Base-by-base conservation (phyloP, 30 jellyfish, hydroid and myxozoan species). In the Chrysaora quinquecirrha region DNA sequence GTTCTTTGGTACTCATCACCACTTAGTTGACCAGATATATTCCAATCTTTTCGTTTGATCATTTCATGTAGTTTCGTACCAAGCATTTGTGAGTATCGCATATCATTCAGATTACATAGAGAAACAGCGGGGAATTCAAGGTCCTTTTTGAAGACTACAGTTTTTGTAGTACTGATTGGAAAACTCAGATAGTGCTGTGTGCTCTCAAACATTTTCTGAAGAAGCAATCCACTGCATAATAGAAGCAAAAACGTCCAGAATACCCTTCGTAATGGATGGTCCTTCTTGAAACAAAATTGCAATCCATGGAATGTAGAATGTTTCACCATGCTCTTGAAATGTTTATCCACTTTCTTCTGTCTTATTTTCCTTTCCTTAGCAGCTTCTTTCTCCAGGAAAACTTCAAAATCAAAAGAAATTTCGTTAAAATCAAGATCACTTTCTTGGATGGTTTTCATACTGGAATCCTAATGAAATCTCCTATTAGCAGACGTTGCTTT, bases 91-190 rank as follows among this genome's bases (percentile, higher is more conserved):
- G 96, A 84, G 72, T 76, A 29, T 31, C 88, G 48, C 91, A 85
- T 78, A 73, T 91, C 98, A 64, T 91, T 91, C 65, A 84, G 43
- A 50, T 91, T 91, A 80, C 98, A 91, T 16, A 91, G 88, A 7
- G 98, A 91, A 7, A 91, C 96, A 46, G 98, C 98, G 11, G 98
- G 98, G 34, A 91, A 91, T 19, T 79, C 86, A 2, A 91, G 29
- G 30, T 67, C 72, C 19, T 80, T 31, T 16, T 64, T 64, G 54
- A 77, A 85, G 32, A 49, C 74, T 33, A 87, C 82, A 72, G 89
- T 86, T 35, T 60, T 80, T 11, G 91, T 79, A 18, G 98, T 91
- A 47, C 92, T 84, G 66, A 91, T 85, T 2, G 98, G 98, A 54
- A 74, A 86, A 30, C 54, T 82, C 33, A 91, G 48, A 34, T 70